Conservation (phyloP, 1,140 invertebrate species). For the Apis mellifera region DNA sequence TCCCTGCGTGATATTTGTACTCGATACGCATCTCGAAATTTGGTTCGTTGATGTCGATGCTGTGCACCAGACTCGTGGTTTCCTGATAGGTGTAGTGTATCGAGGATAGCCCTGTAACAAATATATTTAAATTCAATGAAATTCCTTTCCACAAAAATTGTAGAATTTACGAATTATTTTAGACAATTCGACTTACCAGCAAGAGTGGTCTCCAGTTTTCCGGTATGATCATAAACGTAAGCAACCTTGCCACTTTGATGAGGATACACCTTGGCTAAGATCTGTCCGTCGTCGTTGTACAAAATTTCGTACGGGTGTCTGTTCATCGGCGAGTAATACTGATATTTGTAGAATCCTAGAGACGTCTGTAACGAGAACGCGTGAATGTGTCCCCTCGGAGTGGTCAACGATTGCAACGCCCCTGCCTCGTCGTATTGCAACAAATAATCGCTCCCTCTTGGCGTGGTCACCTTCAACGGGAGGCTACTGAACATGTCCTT, state of each 20-base stretch:
- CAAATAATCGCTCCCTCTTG: conserved; percentile 94
- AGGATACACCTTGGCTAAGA: conserved; percentile 93
- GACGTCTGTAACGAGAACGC: conserved; percentile 95
- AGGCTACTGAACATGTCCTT: conserved; percentile 93
- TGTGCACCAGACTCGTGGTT: conserved; percentile 90
- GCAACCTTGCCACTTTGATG: conserved; percentile 94
- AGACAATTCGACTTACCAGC: conserved; percentile 82
- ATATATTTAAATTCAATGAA: not conserved
- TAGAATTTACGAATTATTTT: not conserved
- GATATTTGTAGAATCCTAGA: conserved; percentile 95
- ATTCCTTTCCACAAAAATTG: too few species aligned
- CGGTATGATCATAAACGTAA: conserved; percentile 92
- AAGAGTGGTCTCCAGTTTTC: conserved; percentile 91
- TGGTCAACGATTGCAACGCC: conserved; percentile 94
- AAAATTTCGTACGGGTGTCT: conserved; percentile 94
- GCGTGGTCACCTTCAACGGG: conserved; percentile 95
- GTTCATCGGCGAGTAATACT: conserved; percentile 94
- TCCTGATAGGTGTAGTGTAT: conserved; percentile 95
- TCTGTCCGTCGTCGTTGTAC: conserved; percentile 94
- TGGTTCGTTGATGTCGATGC: conserved; percentile 91
- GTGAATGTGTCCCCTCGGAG: conserved; percentile 95
- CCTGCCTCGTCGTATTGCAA: conserved; percentile 96
- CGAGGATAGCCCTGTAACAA: conserved; percentile 87
- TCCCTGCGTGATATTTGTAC: conserved; percentile 94
- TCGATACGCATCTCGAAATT: conserved; percentile 93